Percentiles rank a stretch among this genome's conserved stretches.
phyloP scores from a whole-genome alignment of 2,113 vertebrate genomes.

The Oxyruncus cristatus region DNA sequence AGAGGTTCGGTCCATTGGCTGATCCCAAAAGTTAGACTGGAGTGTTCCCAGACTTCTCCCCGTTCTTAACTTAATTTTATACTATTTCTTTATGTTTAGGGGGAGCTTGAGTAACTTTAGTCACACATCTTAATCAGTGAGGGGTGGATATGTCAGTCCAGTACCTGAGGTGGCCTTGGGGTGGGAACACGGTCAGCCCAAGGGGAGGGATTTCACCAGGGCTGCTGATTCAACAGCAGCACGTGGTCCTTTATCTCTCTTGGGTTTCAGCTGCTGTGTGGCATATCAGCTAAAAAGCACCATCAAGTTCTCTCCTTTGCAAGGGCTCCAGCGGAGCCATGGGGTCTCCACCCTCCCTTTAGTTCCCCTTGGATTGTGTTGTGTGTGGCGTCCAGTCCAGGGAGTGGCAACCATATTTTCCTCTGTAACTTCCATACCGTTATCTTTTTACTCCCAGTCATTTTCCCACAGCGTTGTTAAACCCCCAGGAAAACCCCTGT shows the following conservation, averaged over 20 bases:
- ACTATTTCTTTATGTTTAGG: rapidly evolving
- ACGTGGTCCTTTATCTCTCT: no score
- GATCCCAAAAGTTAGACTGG: rapidly evolving
- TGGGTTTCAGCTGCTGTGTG: not conserved
- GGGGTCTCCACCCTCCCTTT: not conserved
- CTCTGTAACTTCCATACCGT: not conserved
- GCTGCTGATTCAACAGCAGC: not conserved
- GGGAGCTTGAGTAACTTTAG: not conserved
- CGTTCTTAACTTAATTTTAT: rapidly evolving
- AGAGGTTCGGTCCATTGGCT: not conserved
- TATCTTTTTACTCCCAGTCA: no score
- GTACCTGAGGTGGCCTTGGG: not conserved
- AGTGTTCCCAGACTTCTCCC: not conserved
- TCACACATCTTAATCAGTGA: not conserved
- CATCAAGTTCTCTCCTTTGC: not conserved
- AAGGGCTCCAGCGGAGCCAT: not conserved
- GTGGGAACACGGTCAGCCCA: not conserved
- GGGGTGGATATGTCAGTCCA: not conserved
- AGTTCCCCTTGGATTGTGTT: not conserved
- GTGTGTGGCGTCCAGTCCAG: not conserved
- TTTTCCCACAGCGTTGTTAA: rapidly evolving
- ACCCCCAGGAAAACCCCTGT: rapidly evolving
- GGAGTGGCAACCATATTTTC: not conserved
- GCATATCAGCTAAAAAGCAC: no score
- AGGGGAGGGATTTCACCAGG: not conserved